These are phyloP conservation scores for Orussus abietinus DNA, from an alignment of 1,140 invertebrate species.

Conservation along the genomic window DNA sequence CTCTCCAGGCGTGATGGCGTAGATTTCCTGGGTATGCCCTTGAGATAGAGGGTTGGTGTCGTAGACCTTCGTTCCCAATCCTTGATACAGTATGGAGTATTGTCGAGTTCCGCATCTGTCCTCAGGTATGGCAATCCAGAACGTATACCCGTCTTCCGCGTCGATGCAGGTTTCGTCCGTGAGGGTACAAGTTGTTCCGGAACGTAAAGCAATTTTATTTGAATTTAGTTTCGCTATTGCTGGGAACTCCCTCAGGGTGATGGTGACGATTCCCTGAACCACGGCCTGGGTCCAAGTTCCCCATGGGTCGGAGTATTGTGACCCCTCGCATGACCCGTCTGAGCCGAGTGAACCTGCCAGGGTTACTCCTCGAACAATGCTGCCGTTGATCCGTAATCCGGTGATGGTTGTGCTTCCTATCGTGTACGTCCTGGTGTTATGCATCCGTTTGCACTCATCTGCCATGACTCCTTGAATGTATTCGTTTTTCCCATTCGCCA, in stretches of 20 bases:
- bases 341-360: no score
- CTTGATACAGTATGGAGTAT: conserved; percentile 13
- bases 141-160: conserved; percentile 13
- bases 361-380: no score
- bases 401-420: no score
- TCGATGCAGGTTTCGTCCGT: conserved; percentile 8
- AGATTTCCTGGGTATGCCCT: conserved; percentile 2
- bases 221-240: conserved; percentile 9
- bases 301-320: no score
- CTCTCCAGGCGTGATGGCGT: conserved; percentile 1
- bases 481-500: not conserved
- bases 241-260: not conserved
- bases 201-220: conserved; percentile 12
- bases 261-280: no score
- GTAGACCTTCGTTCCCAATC: conserved; percentile 2
- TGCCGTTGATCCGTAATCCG: no score
- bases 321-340: no score
- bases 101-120: conserved; percentile 8
- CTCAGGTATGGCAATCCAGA: conserved; percentile 15
- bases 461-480: conserved; percentile 9
- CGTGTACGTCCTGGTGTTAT: no score
- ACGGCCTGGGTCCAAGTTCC: no score
- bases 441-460: no score
- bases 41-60: not conserved
- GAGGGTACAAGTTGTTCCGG: conserved; percentile 6